These are phyloP conservation scores for Vulpes vulpes DNA, from an alignment of 2,113 vertebrate genomes.

Conservation along the genomic window DNA sequence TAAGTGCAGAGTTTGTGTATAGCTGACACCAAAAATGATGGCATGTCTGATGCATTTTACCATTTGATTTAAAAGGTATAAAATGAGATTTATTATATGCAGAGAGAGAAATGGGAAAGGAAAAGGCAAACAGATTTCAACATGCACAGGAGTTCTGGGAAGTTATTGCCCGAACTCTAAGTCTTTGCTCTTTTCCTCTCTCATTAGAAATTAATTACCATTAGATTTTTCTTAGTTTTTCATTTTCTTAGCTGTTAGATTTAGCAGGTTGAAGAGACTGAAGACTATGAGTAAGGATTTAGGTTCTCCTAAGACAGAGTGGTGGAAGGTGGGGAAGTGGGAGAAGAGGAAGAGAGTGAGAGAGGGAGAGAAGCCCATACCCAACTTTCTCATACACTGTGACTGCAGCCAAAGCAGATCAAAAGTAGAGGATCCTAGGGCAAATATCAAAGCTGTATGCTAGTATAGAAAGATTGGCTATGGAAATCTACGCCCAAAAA, in stretches of 20 bases:
- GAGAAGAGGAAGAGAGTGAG: neutral
- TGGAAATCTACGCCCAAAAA: neutral
- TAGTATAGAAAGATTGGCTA: neutral
- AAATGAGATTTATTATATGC: slow-evolving; percentile 6
- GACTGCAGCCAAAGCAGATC: neutral
- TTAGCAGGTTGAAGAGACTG: neutral
- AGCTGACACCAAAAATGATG: neutral
- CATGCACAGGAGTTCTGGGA: neutral
- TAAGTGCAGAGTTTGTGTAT: neutral
- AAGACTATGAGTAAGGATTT: neutral
- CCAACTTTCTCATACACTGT: neutral
- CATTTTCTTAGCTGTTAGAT: neutral
- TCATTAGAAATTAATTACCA: slow-evolving; percentile 22
- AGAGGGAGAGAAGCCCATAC: neutral
- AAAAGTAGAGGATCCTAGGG: neutral
- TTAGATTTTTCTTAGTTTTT: neutral
- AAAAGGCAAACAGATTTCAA: neutral
- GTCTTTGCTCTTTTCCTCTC: neutral
- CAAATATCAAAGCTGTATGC: neutral
- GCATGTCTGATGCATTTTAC: neutral
- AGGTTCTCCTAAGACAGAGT: neutral
- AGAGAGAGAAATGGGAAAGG: neutral
- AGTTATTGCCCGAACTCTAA: neutral
- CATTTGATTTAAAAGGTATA: neutral
- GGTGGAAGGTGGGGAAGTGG: neutral